Conservation (phyloP, 1,140 invertebrate species). For the Aphaenogaster floridana region DNA sequence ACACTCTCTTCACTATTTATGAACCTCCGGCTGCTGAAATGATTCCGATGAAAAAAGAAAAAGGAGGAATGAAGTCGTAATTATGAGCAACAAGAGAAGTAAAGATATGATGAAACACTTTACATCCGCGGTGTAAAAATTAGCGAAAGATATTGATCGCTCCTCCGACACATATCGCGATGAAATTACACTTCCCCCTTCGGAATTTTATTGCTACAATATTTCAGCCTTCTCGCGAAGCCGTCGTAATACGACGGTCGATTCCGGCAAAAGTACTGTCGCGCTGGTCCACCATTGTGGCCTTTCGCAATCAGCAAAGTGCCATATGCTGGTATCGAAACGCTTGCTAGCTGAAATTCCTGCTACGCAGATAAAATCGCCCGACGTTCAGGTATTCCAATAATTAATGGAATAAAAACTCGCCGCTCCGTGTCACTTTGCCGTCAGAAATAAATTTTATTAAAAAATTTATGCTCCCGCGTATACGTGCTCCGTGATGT, state of each 20-base stretch:
- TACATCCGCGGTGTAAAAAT: constrained; percentile 8
- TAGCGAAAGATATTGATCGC: constrained; percentile 19
- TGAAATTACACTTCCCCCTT: constrained; percentile 50
- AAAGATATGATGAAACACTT: not conserved
- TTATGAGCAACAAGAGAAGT: constrained; percentile 1
- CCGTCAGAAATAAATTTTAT: constrained; percentile 59
- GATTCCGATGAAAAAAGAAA: constrained; percentile 60
- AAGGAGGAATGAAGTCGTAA: not conserved
- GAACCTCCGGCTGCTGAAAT: constrained; percentile 57
- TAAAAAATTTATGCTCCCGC: constrained; percentile 49
- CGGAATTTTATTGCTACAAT: constrained; percentile 69
- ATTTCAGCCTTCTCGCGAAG: constrained; percentile 58
- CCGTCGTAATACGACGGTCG: constrained; percentile 54
- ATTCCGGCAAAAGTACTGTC: constrained; percentile 47
- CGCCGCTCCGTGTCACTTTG: constrained; percentile 55
- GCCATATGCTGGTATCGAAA: constrained; percentile 69
- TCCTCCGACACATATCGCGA: constrained; percentile 44
- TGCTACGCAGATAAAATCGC: constrained; percentile 69
- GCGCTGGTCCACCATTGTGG: constrained; percentile 53
- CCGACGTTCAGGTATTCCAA: constrained; percentile 71
- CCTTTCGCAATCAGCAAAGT: constrained; percentile 73
- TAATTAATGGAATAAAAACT: constrained; percentile 77
- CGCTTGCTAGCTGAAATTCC: constrained; percentile 71
- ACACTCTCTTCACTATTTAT: constrained; percentile 73
- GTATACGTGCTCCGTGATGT: not conserved